A percentile compares a stretch with the other conserved stretches of the same genome.
Evolutionary conservation across 2,797 vertebrate species (phyloP).

Genomic region (Lophius americanus): DNA sequence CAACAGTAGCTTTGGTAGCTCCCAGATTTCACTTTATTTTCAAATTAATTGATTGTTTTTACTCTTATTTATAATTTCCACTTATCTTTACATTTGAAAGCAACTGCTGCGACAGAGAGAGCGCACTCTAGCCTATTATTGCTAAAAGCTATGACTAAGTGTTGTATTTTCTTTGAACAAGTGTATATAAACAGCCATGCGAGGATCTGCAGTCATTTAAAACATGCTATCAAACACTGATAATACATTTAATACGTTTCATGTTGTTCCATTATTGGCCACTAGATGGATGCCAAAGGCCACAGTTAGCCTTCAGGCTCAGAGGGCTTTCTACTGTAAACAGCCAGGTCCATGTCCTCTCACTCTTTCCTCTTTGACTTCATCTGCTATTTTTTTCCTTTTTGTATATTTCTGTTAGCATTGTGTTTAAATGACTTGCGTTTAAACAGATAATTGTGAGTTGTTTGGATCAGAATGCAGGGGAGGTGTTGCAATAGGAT

Average conservation of each 20-base stretch:
- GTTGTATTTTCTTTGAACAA: neutral
- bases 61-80: neutral
- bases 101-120: too few species aligned
- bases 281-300: conserved; percentile 45
- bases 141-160: too few species aligned
- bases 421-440: too few species aligned
- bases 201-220: too few species aligned
- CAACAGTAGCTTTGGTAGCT: too few species aligned
- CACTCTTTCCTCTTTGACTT: neutral
- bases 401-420: neutral
- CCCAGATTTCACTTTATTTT: too few species aligned
- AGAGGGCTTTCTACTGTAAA: too few species aligned
- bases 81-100: too few species aligned
- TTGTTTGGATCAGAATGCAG: neutral
- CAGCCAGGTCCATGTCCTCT: neutral
- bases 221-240: neutral
- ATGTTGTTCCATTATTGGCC: conserved; percentile 17
- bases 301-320: neutral
- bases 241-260: rapidly evolving
- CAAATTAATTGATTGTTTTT: too few species aligned
- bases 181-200: neutral
- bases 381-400: neutral
- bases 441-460: too few species aligned
- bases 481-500: neutral
- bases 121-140: neutral